Conservation (phyloP, 2,113 vertebrate genomes). For the Chamaea fasciata region DNA sequence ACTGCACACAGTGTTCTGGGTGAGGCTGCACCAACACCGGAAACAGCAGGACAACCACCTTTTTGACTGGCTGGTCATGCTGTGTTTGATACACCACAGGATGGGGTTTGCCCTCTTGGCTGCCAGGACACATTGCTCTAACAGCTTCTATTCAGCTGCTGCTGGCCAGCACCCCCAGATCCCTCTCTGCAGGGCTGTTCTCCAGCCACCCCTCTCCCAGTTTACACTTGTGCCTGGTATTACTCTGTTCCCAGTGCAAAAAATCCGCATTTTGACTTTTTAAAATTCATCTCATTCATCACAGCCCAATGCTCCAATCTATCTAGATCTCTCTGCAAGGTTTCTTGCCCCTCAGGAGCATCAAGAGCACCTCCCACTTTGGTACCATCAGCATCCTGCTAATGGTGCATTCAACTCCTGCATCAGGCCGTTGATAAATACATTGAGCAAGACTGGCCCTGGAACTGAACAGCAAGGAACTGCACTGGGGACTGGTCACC, state of each 20-base stretch:
- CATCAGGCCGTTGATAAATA: neutral
- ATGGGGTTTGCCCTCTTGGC: neutral
- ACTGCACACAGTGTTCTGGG: neutral
- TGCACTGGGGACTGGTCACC: accelerated
- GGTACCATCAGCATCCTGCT: neutral
- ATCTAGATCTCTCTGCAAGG: neutral
- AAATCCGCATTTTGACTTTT: neutral
- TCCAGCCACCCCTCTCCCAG: neutral
- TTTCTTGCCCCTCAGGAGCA: neutral
- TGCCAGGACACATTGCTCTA: neutral
- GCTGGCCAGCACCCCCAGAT: neutral
- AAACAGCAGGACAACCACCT: neutral
- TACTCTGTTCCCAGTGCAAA: neutral
- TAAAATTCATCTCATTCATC: neutral
- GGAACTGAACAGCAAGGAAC: neutral
- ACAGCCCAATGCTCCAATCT: neutral
- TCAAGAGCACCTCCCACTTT: neutral
- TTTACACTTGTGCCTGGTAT: neutral
- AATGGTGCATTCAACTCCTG: neutral
- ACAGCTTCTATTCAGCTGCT: neutral
- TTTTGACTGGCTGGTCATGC: neutral
- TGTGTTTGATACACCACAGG: neutral
- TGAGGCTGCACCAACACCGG: accelerated
- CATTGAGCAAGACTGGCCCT: neutral
- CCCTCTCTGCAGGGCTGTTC: neutral